Percentiles rank a stretch among this genome's conserved stretches.
These are phyloP conservation scores for Periophthalmodon schlosseri DNA, from an alignment of 2,113 vertebrate genomes.

Conservation along the genomic window DNA sequence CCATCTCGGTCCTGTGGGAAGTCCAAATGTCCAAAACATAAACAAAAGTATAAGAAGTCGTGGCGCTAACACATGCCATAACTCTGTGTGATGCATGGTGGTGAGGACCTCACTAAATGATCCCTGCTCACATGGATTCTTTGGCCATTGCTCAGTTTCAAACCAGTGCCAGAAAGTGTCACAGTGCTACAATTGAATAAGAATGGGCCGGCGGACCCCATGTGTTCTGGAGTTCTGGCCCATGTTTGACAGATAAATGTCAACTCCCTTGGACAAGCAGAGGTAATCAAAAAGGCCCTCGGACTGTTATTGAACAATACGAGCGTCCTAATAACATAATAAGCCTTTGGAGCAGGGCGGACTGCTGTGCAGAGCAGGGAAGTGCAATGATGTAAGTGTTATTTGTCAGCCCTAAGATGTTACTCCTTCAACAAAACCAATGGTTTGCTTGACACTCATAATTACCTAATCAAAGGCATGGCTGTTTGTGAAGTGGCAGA, in stretches of 20 bases:
- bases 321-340: conserved; percentile 67
- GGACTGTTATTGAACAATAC: conserved; percentile 50
- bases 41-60: conserved; percentile 56
- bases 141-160: conserved; percentile 53
- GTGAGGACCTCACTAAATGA: conserved; percentile 60
- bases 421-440: conserved; percentile 46
- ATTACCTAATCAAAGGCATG: conserved; percentile 54
- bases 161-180: conserved; percentile 68
- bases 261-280: conserved; percentile 60
- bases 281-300: conserved; percentile 54
- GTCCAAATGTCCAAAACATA: conserved; percentile 60
- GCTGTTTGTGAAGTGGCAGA: conserved; percentile 60
- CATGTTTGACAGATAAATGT: conserved; percentile 60
- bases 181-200: conserved; percentile 55
- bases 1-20: conserved; percentile 52
- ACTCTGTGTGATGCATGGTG: conserved; percentile 69
- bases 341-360: conserved; percentile 59
- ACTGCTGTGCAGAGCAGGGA: conserved; percentile 57
- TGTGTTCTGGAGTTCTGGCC: conserved; percentile 56
- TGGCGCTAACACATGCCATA: conserved; percentile 70
- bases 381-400: conserved; percentile 64
- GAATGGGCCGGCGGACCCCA: conserved; percentile 44
- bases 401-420: conserved; percentile 58
- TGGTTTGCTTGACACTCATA: conserved; percentile 57
- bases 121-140: conserved; percentile 59